Evolutionary conservation across 2,888 invertebrate genomes (phyloP), one percentile per base, ranked within the genome.

Genomic region (Lycophotia porphyrea): DNA sequence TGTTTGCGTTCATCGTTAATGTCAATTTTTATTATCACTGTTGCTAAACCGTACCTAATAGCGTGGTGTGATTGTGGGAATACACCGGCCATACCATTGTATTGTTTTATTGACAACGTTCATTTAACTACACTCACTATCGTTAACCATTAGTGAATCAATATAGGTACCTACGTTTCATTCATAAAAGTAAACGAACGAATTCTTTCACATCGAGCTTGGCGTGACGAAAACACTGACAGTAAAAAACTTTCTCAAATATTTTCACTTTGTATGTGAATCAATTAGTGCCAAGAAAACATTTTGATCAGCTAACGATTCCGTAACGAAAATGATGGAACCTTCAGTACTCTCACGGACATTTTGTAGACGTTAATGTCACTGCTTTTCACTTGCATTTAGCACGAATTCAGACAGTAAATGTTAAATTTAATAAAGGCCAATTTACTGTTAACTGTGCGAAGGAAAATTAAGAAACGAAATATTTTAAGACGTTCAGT

Each of bases 11-110:
- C 85, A 86, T 88, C 83, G 86, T 90, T 90, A 89, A 88, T 90
- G 89, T 90, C 88, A 90, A 90, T 90, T 89, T 91, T 91, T 90
- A 91, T 88, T 87, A 90, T 88, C 87, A 87, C 81, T 89, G 81
- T 90, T 88, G 88, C 90, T 86, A 87, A 88, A 87, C 88, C 91
- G 81, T 91, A 72, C 76, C 88, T 88, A 91, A 91, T 88, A 84
- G 84, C 78, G 78, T 82, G 77, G 82, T 88, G 85, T 87, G 84
- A 84, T 84, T 89, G 90, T 90, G 91, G 88, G 90, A 91, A 91
- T 80, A 63, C 63, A 80, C 75, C 77, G 64, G 75, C 76, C 80
- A 83, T 82, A 66, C 73, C 49, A 76, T 83, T 84, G 80, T 82
- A 83, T 87, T 88, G 88, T 88, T 88, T 87, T 88, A 88, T 87